Base-by-base conservation (phyloP, 2,888 invertebrate genomes). In the Habroteleia sp. region DNA sequence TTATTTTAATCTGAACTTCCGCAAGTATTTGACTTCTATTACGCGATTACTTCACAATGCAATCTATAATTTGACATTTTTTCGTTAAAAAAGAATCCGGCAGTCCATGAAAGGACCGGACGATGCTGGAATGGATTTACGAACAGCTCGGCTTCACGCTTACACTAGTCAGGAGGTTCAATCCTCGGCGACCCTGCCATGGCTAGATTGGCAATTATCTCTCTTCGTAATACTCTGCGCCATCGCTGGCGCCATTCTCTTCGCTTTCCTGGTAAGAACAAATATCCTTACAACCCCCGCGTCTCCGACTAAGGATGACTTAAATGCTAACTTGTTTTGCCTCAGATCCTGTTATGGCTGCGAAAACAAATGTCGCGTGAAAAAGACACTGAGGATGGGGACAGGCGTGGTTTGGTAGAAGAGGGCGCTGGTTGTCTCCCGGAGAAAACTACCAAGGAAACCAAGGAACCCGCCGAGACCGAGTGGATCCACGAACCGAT, bases 291-390 rank as follows among this genome's bases (percentile, higher is more conserved):
- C n/a, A n/a, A n/a, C n/a, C n/a, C n/a, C n/a, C n/a, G n/a, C n/a
- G n/a, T n/a, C n/a, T n/a, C n/a, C n/a, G n/a, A n/a, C n/a, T n/a
- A n/a, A n/a, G n/a, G n/a, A n/a, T n/a, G n/a, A n/a, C n/a, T n/a
- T n/a, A n/a, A n/a, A n/a, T n/a, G n/a, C n/a, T n/a, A n/a, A n/a
- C n/a, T n/a, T n/a, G n/a, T 20, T 20, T 20, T 27, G 3, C 1
- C 7, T 1, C 42, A 87, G 87, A 82, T 88, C 81, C 81, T 88
- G 84, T 85, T 88, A 88, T 88, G 88, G 88, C 85, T 88, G 80
- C 83, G 87, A 79, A 87, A 85, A 85, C 88, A 88, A 88, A 88
- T 88, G 88, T 88, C 88, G 86, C 85, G 88, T 88, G 88, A 88
- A 86, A 88, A 88, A 76, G 83, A 86, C 77, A 83, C 82, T n/a